Evolutionary conservation across 2,113 vertebrate species (phyloP).

Genomic region (Cinclus mexicanus): DNA sequence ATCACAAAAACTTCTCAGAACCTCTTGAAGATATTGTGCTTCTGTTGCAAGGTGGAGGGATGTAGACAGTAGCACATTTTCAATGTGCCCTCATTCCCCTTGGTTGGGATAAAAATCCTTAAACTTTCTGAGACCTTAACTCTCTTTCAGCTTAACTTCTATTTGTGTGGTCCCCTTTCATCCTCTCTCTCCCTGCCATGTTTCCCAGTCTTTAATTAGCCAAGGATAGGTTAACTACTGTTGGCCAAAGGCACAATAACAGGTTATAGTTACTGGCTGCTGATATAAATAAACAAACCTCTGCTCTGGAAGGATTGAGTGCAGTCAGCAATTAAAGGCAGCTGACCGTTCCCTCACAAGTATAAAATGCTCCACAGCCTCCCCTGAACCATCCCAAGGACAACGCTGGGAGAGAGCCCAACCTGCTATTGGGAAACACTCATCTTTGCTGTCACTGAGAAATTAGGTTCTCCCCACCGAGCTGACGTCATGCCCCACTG

Average conservation of each 20-base stretch:
- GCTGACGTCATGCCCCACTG: neutral
- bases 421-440: neutral
- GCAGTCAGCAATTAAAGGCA: constrained; percentile 29
- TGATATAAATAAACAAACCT: neutral
- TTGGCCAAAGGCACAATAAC: neutral
- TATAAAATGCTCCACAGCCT: constrained; percentile 27
- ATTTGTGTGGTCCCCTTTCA: neutral
- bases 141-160: neutral
- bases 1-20: neutral
- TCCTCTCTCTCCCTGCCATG: accelerated
- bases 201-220: neutral
- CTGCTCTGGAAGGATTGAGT: neutral
- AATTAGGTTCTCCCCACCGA: neutral
- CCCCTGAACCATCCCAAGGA: neutral
- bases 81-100: neutral
- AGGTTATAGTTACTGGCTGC: neutral
- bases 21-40: neutral
- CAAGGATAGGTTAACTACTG: neutral
- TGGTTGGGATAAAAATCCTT: neutral
- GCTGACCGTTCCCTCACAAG: neutral
- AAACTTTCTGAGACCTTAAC: neutral
- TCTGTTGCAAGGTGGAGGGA: neutral
- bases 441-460: neutral
- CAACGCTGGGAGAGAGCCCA: neutral
- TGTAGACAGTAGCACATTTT: neutral